Base-by-base conservation (phyloP, 2,797 vertebrate species). In the Poecile montanus region DNA sequence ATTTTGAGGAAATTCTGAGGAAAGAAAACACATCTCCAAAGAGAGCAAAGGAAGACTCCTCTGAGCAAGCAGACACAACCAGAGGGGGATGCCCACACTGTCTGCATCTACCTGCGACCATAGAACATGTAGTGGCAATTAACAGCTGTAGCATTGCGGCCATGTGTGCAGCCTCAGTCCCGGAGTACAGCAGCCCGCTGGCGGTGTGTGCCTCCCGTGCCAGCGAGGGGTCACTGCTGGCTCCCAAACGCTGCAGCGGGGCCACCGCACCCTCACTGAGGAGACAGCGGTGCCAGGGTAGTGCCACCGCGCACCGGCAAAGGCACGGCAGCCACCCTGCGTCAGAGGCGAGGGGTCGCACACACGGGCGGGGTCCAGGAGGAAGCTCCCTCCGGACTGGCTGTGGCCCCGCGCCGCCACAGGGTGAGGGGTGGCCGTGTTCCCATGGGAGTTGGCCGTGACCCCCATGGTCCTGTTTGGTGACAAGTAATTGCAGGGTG, bases 251-350 rank as follows among this genome's bases (percentile, higher is more conserved):
- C 57, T 4, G 56, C 22, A n/a, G 40, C 10, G 6, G 25, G 54
- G 19, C 17, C 12, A 9, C 6, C 0, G 17, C 4, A 10, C 60
- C 2, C 3, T 27, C 32, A 1, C 1, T 4, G 16, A 7, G 21
- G 26, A 21, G 10, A 25, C 30, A 23, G 3, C 5, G 4, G 23
- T 1, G 53, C 6, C 29, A 2, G 19, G 36, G 17, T 2, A 27
- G 9, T 1, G 30, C 11, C 7, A 2, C 44, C 8, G 4, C 23
- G 13, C 0, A 18, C 57, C 5, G 29, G 36, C 70, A 30, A 17
- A 25, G 36, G 6, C 16, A 10, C 34, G 10, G 6, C 54, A 30
- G 44, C 26, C 16, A 1, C 18, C 45, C 45, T 3, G 9, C 26
- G 1, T 4, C 73, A 9, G 29, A 11, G 26, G 16, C 6, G 3